Evolutionary conservation across 2,797 vertebrate genomes (phyloP).

Genomic region (Eurystomus glaucurus): DNA sequence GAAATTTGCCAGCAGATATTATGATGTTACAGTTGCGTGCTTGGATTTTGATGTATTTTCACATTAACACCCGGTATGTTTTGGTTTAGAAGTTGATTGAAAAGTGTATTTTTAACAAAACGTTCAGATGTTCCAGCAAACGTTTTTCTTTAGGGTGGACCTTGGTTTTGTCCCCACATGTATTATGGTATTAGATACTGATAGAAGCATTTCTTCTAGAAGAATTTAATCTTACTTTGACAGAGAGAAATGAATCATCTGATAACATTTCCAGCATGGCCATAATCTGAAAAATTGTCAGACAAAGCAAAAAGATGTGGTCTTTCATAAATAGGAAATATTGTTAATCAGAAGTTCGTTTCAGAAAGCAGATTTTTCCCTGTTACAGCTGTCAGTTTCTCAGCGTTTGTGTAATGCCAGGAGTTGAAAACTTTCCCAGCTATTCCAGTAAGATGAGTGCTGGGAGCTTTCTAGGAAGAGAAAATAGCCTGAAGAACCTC

Average conservation of each 20-base stretch:
- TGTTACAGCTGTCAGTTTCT: neutral
- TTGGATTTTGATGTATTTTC: neutral
- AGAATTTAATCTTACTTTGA: neutral
- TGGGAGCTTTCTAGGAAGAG: neutral
- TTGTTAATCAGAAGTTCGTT: neutral
- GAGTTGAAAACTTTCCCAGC: neutral
- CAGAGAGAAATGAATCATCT: neutral
- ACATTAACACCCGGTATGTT: neutral
- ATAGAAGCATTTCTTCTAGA: neutral
- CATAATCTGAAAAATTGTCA: neutral
- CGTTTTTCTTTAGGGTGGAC: neutral
- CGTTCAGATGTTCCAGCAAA: neutral
- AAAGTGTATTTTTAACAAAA: neutral
- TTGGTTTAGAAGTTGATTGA: neutral
- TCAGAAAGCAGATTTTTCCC: neutral
- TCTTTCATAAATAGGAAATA: neutral
- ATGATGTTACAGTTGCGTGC: neutral
- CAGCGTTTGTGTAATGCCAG: neutral
- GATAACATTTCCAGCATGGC: neutral
- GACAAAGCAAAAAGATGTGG: neutral
- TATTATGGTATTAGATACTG: neutral
- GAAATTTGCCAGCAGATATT: neutral
- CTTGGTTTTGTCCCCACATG: neutral
- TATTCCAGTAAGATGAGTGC: neutral
- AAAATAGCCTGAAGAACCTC: neutral